Percentiles rank a stretch among this genome's conserved stretches.
phyloP scores from a whole-genome alignment of 2,797 vertebrate species.

The Emydoidea blandingii region DNA sequence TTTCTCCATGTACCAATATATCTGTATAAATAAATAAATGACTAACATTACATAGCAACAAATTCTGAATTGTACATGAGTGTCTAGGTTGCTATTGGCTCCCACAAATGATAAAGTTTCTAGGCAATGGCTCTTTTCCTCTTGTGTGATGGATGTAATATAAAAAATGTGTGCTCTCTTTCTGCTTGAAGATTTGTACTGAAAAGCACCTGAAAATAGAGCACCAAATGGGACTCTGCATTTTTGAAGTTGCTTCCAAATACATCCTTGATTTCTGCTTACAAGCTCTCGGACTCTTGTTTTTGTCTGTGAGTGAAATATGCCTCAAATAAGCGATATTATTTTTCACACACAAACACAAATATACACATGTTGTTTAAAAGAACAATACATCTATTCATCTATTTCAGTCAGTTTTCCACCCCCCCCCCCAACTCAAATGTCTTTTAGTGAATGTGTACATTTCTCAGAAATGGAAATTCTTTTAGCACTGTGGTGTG shows the following conservation, averaged over 20 bases:
- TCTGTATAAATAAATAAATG: neutral
- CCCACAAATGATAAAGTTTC: neutral
- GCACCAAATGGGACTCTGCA: neutral
- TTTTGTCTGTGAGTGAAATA: constrained; percentile 19
- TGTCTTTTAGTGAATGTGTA: constrained; percentile 57
- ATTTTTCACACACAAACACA: neutral
- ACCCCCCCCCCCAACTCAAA: constrained; percentile 54
- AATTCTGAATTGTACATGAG: neutral
- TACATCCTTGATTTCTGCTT: constrained; percentile 8
- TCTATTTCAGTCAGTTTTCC: constrained; percentile 36
- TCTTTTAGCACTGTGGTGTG: constrained; percentile 52
- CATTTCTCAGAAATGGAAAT: constrained; percentile 64
- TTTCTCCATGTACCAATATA: neutral
- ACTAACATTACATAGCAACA: neutral
- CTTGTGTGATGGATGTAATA: neutral
- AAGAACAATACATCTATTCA: neutral
- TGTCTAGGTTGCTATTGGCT: neutral
- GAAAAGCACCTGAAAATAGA: neutral
- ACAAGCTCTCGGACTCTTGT: neutral
- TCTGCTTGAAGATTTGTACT: neutral
- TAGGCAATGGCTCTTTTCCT: neutral
- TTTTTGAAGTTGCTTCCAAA: constrained; percentile 20
- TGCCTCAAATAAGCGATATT: neutral
- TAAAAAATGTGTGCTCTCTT: neutral
- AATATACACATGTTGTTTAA: neutral